Base-by-base conservation (phyloP, 2,888 invertebrate species). In the Phalera bucephala region DNA sequence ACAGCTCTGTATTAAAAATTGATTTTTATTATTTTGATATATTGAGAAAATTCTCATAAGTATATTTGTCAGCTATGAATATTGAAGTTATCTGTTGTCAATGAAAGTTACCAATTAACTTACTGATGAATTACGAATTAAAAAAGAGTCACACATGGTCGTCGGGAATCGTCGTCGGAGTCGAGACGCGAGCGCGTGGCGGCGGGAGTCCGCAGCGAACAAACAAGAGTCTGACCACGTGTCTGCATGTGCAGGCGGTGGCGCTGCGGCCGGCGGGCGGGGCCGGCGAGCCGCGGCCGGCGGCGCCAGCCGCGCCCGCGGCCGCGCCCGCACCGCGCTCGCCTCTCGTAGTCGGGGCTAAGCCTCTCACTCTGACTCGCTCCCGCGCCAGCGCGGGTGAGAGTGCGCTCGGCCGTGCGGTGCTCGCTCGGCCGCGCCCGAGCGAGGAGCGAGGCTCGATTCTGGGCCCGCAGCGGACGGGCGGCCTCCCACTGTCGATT, bases 211-310 rank as follows among this genome's bases (percentile, higher is more conserved):
- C 51, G 46, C 49, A 42, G 46, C 36, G 40, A 28, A 40, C 33
- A 46, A 38, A 33, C 37, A 44, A 52, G 37, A 41, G 45, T 68
- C 67, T 81, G 76, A 82, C 68, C 61, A 57, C 64, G 63, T 84
- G 85, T 88, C 81, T 80, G 87, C 84, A 70, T 87, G 88, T 86
- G 88, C 88, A 88, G 88, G 88, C 88, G 72, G 79, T 65, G 83
- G 82, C 64, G 80, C 75, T 60, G 80, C 77, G 78, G 76, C 67
- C 65, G 80, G 71, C 70, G 65, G 74, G 70, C 71, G 72, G 69
- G 73, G 68, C 51, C 42, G 54, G 57, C 48, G 23, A 9, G 61
- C 60, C 56, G 66, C 48, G 46, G 36, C 63, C 65, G 64, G 59
- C 61, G 64, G 57, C 40, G 45, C 41, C 52, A 56, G 60, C 54